These are phyloP conservation scores for Acanthosoma haemorrhoidale DNA, from an alignment of 2,888 invertebrate species.

Conservation along the genomic window DNA sequence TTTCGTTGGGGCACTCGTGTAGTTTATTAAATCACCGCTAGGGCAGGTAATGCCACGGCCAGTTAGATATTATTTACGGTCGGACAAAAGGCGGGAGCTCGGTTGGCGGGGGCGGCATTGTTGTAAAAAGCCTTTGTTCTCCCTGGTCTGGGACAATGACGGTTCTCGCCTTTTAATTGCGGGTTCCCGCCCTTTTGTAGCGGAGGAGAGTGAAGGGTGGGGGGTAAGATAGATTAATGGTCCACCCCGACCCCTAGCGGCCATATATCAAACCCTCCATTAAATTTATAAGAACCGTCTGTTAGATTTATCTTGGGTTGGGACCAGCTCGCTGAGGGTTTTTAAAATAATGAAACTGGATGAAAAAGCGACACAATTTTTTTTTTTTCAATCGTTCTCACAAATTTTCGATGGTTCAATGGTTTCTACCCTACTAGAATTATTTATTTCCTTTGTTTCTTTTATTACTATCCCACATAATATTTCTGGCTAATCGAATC, in stretches of 20 bases:
- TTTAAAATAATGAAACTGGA: conserved; percentile 23
- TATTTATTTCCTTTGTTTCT: neutral
- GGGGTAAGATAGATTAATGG: conserved; percentile 28
- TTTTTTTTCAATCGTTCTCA: neutral
- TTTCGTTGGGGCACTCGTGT: conserved; percentile 19
- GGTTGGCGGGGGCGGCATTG: conserved; percentile 3
- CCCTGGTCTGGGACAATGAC: neutral
- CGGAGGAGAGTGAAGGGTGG: neutral
- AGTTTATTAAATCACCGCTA: conserved; percentile 27
- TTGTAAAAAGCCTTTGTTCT: conserved; percentile 28
- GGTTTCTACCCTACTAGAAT: neutral
- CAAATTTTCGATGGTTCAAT: neutral
- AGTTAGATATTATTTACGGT: conserved; percentile 29
- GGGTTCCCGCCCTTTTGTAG: conserved; percentile 17
- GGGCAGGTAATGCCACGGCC: conserved; percentile 28
- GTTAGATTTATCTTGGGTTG: conserved; percentile 27
- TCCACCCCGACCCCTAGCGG: conserved; percentile 4
- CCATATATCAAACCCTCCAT: conserved; percentile 30
- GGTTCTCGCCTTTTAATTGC: conserved; percentile 20
- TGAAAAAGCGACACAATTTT: conserved; percentile 16
- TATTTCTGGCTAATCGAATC: neutral
- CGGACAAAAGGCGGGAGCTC: neutral
- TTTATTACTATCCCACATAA: neutral
- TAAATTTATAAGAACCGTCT: conserved; percentile 30
- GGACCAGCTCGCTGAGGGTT: neutral